Evolutionary conservation across 2,888 invertebrate species (phyloP).

Genomic region (Noctuana brunneofusca): DNA sequence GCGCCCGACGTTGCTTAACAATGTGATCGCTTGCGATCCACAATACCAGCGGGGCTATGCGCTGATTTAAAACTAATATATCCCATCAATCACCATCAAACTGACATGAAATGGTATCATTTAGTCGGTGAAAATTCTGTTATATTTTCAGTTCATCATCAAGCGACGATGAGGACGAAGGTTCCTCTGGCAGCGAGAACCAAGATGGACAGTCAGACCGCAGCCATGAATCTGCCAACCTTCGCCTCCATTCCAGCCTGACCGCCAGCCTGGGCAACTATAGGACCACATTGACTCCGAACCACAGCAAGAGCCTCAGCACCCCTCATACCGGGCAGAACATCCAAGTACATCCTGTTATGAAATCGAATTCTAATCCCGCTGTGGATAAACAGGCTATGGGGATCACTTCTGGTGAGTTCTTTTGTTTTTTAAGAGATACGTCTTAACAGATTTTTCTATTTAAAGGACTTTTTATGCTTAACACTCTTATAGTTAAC

Average conservation of each 20-base stretch:
- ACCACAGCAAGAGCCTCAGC: conserved; percentile 73
- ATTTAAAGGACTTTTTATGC: too few relatives aligned
- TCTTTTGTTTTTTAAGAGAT: neutral
- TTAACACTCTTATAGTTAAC: neutral
- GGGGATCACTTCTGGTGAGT: conserved; percentile 73
- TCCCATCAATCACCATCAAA: too few relatives aligned
- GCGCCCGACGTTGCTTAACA: too few relatives aligned
- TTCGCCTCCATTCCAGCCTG: conserved; percentile 52
- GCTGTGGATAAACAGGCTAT: conserved; percentile 79
- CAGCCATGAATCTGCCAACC: conserved; percentile 65
- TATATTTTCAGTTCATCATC: conserved; percentile 85
- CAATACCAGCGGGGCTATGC: too few relatives aligned
- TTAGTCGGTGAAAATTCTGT: neutral
- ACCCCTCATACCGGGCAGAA: conserved; percentile 72
- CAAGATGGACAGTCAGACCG: conserved; percentile 70
- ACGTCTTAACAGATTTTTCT: too few relatives aligned
- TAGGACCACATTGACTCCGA: conserved; percentile 59
- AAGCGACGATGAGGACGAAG: conserved; percentile 86
- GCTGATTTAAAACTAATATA: too few relatives aligned
- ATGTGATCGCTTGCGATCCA: too few relatives aligned
- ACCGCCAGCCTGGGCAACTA: conserved; percentile 52
- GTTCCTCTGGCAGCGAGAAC: conserved; percentile 75
- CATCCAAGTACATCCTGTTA: conserved; percentile 72
- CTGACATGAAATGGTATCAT: too few relatives aligned
- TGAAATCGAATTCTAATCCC: conserved; percentile 78